A percentile compares a stretch with the other conserved stretches of the same genome.
Conservation (phyloP, 2,797 vertebrate genomes). For the Brotogeris chrysoptera region DNA sequence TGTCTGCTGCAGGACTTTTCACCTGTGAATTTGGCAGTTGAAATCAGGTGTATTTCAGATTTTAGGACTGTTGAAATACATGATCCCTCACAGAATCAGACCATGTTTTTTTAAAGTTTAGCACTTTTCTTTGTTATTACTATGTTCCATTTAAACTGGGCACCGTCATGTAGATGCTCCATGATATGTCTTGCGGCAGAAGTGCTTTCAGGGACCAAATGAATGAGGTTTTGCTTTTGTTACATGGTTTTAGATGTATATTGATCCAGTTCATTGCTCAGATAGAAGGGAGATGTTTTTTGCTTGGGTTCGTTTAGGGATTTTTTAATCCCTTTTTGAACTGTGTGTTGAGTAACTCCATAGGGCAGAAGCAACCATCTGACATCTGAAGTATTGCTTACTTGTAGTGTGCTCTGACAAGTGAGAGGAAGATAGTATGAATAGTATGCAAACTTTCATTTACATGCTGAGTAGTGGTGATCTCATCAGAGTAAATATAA, state of each 20-base stretch:
- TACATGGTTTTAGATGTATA: constrained; percentile 59
- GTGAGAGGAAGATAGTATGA: constrained; percentile 58
- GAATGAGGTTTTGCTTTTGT: constrained; percentile 62
- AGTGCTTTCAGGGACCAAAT: constrained; percentile 67
- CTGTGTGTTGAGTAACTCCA: constrained; percentile 18
- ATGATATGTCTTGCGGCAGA: constrained; percentile 58
- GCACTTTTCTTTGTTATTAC: neutral
- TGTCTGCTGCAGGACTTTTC: neutral
- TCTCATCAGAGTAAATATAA: neutral
- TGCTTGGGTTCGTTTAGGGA: rapidly evolving
- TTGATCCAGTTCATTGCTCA: constrained; percentile 71
- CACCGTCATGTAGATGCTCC: constrained; percentile 61
- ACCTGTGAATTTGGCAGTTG: neutral
- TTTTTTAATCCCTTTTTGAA: neutral
- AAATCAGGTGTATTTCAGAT: neutral
- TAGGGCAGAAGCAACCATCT: constrained; percentile 62
- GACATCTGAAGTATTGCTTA: constrained; percentile 67
- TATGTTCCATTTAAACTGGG: neutral
- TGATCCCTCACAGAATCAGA: neutral
- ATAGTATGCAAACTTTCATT: constrained; percentile 53
- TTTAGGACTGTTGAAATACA: neutral
- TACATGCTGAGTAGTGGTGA: neutral
- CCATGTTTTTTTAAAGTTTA: neutral
- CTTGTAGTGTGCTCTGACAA: constrained; percentile 76
- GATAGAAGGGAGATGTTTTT: neutral